Evolutionary conservation across 2,113 vertebrate species (phyloP).

Genomic region (Triplophysa siluroides): DNA sequence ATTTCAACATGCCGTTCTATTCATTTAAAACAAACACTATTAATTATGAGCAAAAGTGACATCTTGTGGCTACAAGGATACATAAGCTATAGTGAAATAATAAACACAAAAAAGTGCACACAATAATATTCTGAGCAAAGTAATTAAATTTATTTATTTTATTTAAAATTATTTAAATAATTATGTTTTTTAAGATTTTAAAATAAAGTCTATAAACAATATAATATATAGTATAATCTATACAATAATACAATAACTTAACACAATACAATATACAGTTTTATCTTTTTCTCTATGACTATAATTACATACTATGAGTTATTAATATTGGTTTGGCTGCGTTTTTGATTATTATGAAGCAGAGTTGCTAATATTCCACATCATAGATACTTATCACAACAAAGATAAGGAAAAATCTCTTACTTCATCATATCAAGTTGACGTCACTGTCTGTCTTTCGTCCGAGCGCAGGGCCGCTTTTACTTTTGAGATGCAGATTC

Average conservation of each 20-base stretch:
- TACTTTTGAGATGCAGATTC: not conserved
- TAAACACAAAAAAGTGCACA: not conserved
- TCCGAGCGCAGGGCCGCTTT: not conserved
- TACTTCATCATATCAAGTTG: slow-evolving; percentile 4
- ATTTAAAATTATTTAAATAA: too few species aligned
- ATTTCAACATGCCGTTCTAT: not conserved
- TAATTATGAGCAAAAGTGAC: slow-evolving; percentile 20
- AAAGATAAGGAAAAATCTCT: not conserved
- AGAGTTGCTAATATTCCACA: not conserved
- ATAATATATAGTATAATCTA: too few species aligned
- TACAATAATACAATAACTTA: too few species aligned
- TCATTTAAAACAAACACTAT: not conserved
- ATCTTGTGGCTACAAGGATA: slow-evolving; percentile 1
- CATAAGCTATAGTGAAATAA: not conserved
- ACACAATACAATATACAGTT: too few species aligned
- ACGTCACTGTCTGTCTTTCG: not conserved
- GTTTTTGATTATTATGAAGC: too few species aligned
- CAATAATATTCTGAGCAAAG: not conserved
- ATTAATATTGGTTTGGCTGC: too few species aligned
- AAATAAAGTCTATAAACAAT: too few species aligned
- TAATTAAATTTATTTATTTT: too few species aligned
- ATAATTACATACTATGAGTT: too few species aligned
- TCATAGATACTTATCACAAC: not conserved
- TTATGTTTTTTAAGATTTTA: too few species aligned
- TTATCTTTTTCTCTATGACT: too few species aligned